Conservation (phyloP, 2,797 vertebrate genomes). For the Champsocephalus esox region DNA sequence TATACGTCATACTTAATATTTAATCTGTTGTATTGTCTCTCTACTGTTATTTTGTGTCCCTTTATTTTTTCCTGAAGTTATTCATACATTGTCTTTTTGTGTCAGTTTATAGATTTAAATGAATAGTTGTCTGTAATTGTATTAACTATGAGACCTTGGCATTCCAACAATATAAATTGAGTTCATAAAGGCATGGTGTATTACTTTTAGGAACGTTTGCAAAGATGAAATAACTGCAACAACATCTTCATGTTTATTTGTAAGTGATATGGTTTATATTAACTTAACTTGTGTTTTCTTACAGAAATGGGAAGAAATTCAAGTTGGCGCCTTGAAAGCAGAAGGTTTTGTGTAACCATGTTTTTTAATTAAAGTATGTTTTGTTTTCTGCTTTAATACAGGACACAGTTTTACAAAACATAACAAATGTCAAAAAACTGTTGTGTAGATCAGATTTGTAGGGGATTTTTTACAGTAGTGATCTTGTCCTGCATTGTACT, state of each 20-base stretch:
- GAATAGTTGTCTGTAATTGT: not conserved
- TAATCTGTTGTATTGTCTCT: not conserved
- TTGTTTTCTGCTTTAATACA: constrained; percentile 22
- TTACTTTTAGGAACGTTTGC: not conserved
- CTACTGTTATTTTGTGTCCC: not conserved
- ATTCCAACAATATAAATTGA: not conserved
- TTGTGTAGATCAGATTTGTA: not conserved
- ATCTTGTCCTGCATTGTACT: not conserved
- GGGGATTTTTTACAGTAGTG: not conserved
- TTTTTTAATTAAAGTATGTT: constrained; percentile 19
- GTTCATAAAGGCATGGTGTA: not conserved
- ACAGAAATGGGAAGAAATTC: constrained; percentile 19
- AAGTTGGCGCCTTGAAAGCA: constrained; percentile 9
- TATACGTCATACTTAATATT: not conserved
- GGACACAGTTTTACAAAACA: constrained; percentile 37
- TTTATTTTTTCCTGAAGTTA: not conserved
- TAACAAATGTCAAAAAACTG: constrained; percentile 1
- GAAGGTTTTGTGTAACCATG: constrained; percentile 7
- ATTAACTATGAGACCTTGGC: not conserved
- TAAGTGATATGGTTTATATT: not conserved
- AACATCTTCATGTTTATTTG: not conserved
- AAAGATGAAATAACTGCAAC: constrained; percentile 4
- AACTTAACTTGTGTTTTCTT: constrained; percentile 1
- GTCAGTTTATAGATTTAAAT: not conserved
- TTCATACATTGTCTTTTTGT: not conserved